These are phyloP conservation scores for Acrocephalus kingi DNA, from an alignment of 2,113 vertebrate genomes.

Conservation along the genomic window DNA sequence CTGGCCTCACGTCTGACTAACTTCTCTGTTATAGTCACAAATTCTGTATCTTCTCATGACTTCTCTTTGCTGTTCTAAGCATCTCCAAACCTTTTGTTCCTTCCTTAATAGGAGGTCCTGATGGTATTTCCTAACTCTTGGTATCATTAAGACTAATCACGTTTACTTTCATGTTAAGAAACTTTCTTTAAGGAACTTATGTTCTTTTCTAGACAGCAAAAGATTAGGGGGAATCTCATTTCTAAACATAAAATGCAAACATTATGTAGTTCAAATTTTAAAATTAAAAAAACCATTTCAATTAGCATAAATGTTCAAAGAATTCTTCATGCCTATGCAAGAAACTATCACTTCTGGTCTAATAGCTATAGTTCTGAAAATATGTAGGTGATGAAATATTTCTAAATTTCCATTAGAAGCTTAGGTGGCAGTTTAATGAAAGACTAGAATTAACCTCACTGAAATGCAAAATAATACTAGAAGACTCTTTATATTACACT, in stretches of 20 bases:
- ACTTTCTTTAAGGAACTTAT: not conserved
- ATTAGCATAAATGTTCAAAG: not conserved
- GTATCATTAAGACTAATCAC: not conserved
- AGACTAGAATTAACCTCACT: constrained; percentile 17
- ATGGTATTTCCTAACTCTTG: not conserved
- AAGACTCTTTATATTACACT: not conserved
- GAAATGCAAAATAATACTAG: constrained; percentile 37
- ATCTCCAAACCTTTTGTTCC: not conserved
- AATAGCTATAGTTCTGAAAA: constrained; percentile 3
- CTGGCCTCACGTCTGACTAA: not conserved
- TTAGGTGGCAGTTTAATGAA: constrained; percentile 37
- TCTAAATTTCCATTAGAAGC: constrained; percentile 19
- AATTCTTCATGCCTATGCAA: not conserved
- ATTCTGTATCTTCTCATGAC: not conserved
- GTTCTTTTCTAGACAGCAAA: not conserved
- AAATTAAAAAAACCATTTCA: not conserved
- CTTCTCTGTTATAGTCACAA: not conserved
- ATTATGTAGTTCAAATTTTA: not conserved
- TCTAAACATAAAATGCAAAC: not conserved
- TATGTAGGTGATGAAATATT: constrained; percentile 7
- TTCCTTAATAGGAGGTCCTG: not conserved
- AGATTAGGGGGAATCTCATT: not conserved
- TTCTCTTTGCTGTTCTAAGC: not conserved
- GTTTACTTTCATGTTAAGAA: not conserved
- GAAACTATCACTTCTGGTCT: not conserved